phyloP scores from a whole-genome alignment of 92 coral and sea anemone genomes.

The Phymanthus crucifer region DNA sequence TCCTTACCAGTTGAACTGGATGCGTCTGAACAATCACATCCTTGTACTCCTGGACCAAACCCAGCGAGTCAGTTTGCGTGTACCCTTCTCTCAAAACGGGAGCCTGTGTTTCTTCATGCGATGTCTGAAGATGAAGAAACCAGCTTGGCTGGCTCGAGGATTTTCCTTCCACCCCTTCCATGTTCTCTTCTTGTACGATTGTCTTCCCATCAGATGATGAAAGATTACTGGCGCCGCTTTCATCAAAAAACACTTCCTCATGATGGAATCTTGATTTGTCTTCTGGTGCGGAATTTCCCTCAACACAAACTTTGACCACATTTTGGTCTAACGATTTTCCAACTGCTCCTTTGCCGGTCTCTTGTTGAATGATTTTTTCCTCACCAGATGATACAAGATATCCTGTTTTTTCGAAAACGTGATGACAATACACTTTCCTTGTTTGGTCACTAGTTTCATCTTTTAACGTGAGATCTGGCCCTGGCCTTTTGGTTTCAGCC shows the following conservation, averaged over 20 bases:
- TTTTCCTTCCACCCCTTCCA: not conserved
- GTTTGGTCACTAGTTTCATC: not conserved
- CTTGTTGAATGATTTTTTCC: not conserved
- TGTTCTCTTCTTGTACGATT: too few species aligned
- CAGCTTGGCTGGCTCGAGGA: not conserved
- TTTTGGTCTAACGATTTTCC: not conserved
- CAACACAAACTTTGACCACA: too few species aligned
- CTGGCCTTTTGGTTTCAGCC: not conserved
- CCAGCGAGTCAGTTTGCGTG: slow-evolving; percentile 17
- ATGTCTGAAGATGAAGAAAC: not conserved
- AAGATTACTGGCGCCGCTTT: too few species aligned
- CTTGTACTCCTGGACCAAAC: not conserved
- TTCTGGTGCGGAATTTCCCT: too few species aligned
- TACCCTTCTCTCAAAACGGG: slow-evolving; percentile 2
- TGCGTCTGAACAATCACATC: not conserved
- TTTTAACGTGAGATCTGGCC: not conserved
- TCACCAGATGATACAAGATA: not conserved
- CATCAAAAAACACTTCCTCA: too few species aligned
- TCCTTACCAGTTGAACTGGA: not conserved
- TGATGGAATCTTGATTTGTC: too few species aligned
- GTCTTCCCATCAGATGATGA: too few species aligned
- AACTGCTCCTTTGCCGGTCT: not conserved
- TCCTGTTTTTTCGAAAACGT: not conserved
- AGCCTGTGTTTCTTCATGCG: not conserved
- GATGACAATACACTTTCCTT: not conserved